Percentiles rank a stretch among this genome's conserved stretches.
These are phyloP conservation scores for Gymnopithys bicolor DNA, from an alignment of 2,797 vertebrate genomes.

Conservation along the genomic window DNA sequence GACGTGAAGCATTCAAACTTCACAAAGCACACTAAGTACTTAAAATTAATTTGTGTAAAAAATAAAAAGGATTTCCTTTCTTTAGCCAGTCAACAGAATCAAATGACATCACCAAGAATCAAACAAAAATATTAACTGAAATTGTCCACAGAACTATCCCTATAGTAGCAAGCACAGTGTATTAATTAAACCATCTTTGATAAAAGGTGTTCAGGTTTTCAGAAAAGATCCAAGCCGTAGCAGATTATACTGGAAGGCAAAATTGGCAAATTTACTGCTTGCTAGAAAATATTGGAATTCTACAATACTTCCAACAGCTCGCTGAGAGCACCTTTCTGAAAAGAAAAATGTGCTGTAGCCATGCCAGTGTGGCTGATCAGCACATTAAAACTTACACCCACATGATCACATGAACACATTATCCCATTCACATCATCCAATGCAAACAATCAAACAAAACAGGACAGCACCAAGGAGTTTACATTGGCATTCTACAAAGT, in stretches of 20 bases:
- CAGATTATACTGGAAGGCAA: not conserved
- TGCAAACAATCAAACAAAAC: not conserved
- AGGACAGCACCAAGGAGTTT: not conserved
- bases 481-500: not conserved
- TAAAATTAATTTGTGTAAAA: not conserved
- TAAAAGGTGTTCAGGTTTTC: not conserved
- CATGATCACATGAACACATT: rapidly evolving
- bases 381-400: not conserved
- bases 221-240: not conserved
- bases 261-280: not conserved
- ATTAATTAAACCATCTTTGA: not conserved
- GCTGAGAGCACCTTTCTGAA: not conserved
- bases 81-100: not conserved
- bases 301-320: not conserved
- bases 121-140: not conserved
- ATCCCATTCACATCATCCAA: not conserved
- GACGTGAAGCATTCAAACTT: not conserved
- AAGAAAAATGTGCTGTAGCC: not conserved
- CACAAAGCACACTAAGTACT: not conserved
- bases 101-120: not conserved
- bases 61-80: not conserved
- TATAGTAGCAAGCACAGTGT: not conserved
- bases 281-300: not conserved
- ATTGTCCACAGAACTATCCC: not conserved
- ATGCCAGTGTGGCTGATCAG: not conserved